Conservation (phyloP, 2,113 vertebrate species). For the Suncus etruscus region DNA sequence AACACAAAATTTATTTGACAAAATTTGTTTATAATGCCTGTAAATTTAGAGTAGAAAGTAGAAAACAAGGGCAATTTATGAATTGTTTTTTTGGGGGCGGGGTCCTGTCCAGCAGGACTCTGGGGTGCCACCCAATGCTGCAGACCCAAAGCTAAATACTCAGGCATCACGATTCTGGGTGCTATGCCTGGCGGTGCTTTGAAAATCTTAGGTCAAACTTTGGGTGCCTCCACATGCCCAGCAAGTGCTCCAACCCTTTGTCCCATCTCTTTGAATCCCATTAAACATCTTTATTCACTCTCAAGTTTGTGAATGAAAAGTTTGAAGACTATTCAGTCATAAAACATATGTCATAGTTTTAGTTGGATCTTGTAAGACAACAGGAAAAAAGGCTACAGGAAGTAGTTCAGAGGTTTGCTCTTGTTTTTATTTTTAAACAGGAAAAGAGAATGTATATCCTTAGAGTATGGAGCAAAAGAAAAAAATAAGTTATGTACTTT, state of each 20-base stretch:
- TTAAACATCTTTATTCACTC: not conserved
- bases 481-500: not conserved
- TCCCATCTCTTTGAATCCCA: too few species aligned
- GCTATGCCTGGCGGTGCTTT: too few species aligned
- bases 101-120: too few species aligned
- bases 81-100: too few species aligned
- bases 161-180: too few species aligned
- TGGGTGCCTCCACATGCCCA: too few species aligned
- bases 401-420: constrained; percentile 36
- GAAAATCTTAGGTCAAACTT: too few species aligned
- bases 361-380: constrained; percentile 22
- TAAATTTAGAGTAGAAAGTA: constrained; percentile 19
- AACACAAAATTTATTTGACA: not conserved
- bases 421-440: not conserved
- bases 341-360: constrained; percentile 4
- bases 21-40: constrained; percentile 15
- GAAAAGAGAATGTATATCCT: not conserved
- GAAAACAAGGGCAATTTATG: not conserved
- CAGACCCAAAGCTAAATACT: too few species aligned
- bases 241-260: too few species aligned
- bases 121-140: too few species aligned
- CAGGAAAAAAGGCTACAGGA: not conserved
- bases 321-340: constrained; percentile 3
- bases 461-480: constrained; percentile 6
- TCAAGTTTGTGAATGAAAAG: constrained; percentile 35